Base-by-base conservation (phyloP, 1,140 invertebrate genomes). In the Diorhabda elongata region DNA sequence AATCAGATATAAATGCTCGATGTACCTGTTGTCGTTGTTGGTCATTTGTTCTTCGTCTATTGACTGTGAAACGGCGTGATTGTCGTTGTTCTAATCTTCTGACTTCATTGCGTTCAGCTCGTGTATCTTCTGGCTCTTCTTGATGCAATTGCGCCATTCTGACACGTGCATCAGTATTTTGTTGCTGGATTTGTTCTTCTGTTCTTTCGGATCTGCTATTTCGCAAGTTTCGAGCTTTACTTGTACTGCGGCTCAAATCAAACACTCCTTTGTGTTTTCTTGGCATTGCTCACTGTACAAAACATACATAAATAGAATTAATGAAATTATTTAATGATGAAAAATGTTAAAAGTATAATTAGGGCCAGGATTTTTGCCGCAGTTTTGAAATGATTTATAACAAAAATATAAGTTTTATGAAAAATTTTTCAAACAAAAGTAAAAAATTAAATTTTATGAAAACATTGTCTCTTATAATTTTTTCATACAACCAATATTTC, bases 1-100 rank as follows among this genome's bases (percentile, higher is more conserved):
- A 26, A 26, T 26, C 68, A 72, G 73, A 73, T 77, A 66, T 77
- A 77, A 79, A 77, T 80, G 70, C 71, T 74, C 78, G 77, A 71
- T 76, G 75, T 72, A 70, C 75, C 64, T 70, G 74, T 74, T 80
- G 77, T 66, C 74, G 76, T 74, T 79, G 74, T 78, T 75, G 76
- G 61, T 79, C 75, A 74, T 56, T 75, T 78, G 58, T 66, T 79
- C 75, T 75, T 26, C 69, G 69, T 71, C 62, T 73, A 26, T 66
- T 69, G n/a, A 73, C 73, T 70, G 43, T 61, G 71, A 74, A 74
- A 4, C 71, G 58, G 68, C 26, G 70, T 62, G 70, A 58, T 74
- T 74, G 2, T 74, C 68, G 0, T 70, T 62, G 73, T 72, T 74
- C 70, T 68, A 72, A 70, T 72, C 58, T 2, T 70, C 41, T 70